Evolutionary conservation across 2,888 invertebrate genomes (phyloP).

Genomic region (Leptinotarsa peninsularis): DNA sequence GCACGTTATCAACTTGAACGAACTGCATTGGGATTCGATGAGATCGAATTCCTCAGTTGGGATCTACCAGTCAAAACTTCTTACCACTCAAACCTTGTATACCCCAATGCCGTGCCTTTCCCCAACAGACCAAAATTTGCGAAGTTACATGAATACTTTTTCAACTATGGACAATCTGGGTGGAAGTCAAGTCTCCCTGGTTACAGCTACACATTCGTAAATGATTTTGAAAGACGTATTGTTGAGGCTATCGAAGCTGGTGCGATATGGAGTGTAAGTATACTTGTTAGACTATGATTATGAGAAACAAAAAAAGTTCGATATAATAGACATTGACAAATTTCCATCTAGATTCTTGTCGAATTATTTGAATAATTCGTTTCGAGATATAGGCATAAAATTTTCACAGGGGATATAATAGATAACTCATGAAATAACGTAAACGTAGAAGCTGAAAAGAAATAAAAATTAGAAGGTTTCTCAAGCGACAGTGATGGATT

Average conservation of each 20-base stretch:
- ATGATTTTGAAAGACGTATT: constrained; percentile 68
- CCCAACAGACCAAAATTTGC: constrained; percentile 72
- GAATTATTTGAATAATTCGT: too few relatives aligned
- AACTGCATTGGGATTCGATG: constrained; percentile 76
- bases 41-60: constrained; percentile 71
- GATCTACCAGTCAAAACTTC: constrained; percentile 70
- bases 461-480: too few relatives aligned
- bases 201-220: constrained; percentile 65
- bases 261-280: constrained; percentile 57
- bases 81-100: constrained; percentile 73
- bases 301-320: too few relatives aligned
- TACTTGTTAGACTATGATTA: neutral
- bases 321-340: too few relatives aligned
- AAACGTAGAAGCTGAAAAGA: too few relatives aligned
- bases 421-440: too few relatives aligned
- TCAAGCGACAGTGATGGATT: too few relatives aligned
- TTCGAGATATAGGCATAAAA: too few relatives aligned
- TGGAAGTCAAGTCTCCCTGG: constrained; percentile 66
- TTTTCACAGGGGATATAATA: too few relatives aligned
- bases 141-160: constrained; percentile 66
- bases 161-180: constrained; percentile 58
- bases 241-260: constrained; percentile 71
- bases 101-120: constrained; percentile 75
- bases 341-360: too few relatives aligned
- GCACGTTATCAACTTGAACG: constrained; percentile 81